Percentiles rank a stretch among this genome's conserved stretches.
These are phyloP conservation scores for Gari tellinella DNA, from an alignment of 2,888 invertebrate genomes.

Conservation along the genomic window DNA sequence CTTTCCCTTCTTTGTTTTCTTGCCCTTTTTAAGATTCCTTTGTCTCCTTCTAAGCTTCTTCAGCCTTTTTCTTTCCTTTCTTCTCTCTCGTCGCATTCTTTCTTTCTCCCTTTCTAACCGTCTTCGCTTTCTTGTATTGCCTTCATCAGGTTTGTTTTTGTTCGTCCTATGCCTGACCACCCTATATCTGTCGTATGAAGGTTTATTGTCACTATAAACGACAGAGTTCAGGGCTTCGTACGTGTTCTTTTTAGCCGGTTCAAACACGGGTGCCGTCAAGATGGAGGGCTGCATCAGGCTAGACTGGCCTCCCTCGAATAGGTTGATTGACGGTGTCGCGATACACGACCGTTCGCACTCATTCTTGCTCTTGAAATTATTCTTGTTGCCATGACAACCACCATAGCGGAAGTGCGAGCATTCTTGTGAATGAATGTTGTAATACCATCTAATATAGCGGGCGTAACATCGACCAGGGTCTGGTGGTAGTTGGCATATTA, in stretches of 20 bases:
- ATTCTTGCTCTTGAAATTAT: constrained; percentile 73
- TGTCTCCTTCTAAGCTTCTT: constrained; percentile 32
- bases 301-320: constrained; percentile 36
- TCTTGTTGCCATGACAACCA: constrained; percentile 77
- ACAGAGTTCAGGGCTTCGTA: constrained; percentile 55
- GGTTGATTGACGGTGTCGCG: constrained; percentile 44
- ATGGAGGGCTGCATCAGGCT: constrained; percentile 50
- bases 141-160: constrained; percentile 51
- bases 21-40: constrained; percentile 44
- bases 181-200: constrained; percentile 38
- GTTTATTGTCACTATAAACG: constrained; percentile 22
- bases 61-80: constrained; percentile 47
- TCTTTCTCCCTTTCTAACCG: constrained; percentile 61
- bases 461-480: constrained; percentile 73
- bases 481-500: constrained; percentile 72
- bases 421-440: constrained; percentile 72
- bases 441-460: constrained; percentile 76
- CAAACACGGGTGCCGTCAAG: constrained; percentile 52
- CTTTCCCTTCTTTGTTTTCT: constrained; percentile 39
- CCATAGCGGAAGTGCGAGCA: constrained; percentile 77
- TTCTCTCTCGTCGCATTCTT: constrained; percentile 47
- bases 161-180: constrained; percentile 36
- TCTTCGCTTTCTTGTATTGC: constrained; percentile 55
- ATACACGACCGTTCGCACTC: constrained; percentile 73
- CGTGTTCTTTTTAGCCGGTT: constrained; percentile 45